Evolutionary conservation across 2,113 vertebrate species (phyloP).

Genomic region (Equus przewalskii): DNA sequence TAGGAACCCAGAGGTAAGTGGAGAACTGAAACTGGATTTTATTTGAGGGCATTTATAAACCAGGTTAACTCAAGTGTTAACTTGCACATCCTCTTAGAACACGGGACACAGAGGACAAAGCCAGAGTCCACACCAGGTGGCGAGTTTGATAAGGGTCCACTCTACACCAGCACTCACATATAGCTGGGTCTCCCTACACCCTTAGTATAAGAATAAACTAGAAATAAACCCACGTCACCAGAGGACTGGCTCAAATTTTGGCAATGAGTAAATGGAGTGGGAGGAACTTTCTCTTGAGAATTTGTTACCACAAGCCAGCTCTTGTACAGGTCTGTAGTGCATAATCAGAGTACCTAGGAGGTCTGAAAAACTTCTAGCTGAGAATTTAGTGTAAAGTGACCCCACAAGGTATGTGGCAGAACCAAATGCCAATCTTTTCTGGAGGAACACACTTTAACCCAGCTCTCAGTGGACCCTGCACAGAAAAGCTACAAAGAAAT

Average conservation of each 20-base stretch:
- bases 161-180: not conserved
- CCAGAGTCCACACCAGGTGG: accelerated
- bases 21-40: not conserved
- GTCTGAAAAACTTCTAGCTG: not conserved
- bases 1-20: not conserved
- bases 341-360: not conserved
- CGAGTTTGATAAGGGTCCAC: accelerated
- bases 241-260: not conserved
- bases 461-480: not conserved
- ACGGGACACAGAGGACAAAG: not conserved
- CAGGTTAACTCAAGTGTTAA: not conserved
- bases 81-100: not conserved
- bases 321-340: not conserved
- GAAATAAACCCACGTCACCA: not conserved
- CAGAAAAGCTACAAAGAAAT: not conserved
- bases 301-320: not conserved
- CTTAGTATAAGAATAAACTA: not conserved
- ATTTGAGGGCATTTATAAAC: not conserved
- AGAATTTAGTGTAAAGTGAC: not conserved
- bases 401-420: not conserved
- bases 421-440: not conserved
- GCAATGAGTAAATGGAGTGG: not conserved
- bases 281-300: not conserved
- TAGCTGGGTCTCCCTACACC: not conserved
- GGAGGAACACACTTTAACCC: not conserved